Evolutionary conservation across 2,888 invertebrate species (phyloP).

Genomic region (Prenolepis imparis): DNA sequence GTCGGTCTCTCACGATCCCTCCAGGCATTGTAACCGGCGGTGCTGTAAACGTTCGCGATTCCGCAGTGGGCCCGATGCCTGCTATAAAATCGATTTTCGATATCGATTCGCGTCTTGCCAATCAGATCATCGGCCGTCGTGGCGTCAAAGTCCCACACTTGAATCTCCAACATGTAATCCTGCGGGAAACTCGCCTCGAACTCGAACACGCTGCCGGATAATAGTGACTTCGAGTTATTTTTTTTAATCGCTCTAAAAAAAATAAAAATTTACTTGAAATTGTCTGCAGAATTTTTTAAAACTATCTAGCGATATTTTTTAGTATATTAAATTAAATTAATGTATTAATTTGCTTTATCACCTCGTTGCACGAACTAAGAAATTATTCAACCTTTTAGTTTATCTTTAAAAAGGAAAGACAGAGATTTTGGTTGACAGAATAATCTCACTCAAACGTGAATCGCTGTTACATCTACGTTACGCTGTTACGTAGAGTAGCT

Average conservation of each 20-base stretch:
- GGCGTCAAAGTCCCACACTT: conserved; percentile 92
- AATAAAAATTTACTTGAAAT: not conserved
- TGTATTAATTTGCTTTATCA: not conserved
- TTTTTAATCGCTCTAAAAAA: not conserved
- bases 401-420: not conserved
- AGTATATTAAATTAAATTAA: not conserved
- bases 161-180: conserved; percentile 91
- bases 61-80: conserved; percentile 94
- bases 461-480: not conserved
- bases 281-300: not conserved
- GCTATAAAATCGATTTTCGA: conserved; percentile 95
- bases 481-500: conserved; percentile 21
- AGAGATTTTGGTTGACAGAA: not conserved
- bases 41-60: conserved; percentile 90
- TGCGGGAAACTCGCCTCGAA: conserved; percentile 91
- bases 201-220: conserved; percentile 90
- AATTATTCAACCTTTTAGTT: not conserved
- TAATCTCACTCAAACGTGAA: not conserved
- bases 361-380: not conserved
- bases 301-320: not conserved
- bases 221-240: not conserved
- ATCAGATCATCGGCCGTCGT: conserved; percentile 92
- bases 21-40: conserved; percentile 92
- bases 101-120: conserved; percentile 94
- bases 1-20: conserved; percentile 91